Conservation (phyloP, 2,888 invertebrate genomes). For the Lypha dubia region DNA sequence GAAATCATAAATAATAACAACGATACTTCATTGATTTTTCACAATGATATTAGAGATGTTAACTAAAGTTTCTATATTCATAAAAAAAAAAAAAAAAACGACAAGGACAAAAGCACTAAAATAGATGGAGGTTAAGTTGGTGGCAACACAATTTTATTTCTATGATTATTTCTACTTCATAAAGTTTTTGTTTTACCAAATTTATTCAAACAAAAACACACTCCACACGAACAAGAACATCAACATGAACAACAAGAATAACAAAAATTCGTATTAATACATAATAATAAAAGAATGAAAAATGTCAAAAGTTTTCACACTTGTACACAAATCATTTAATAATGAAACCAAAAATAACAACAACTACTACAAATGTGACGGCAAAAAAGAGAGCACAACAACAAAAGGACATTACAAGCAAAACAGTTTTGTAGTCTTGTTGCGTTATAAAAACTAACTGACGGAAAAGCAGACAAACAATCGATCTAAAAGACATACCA, state of each 20-base stretch:
- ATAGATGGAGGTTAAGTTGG: slow-evolving; percentile 43
- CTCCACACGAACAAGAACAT: slow-evolving; percentile 45
- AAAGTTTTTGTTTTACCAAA: slow-evolving; percentile 77
- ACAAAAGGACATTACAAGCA: slow-evolving; percentile 1
- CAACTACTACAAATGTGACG: not conserved
- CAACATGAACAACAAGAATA: slow-evolving; percentile 6
- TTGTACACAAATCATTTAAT: slow-evolving; percentile 66
- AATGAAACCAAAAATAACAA: slow-evolving; percentile 34
- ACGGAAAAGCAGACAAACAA: slow-evolving; percentile 1
- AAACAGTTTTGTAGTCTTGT: slow-evolving; percentile 21
- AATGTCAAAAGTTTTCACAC: slow-evolving; percentile 69
- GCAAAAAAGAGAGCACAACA: slow-evolving; percentile 4
- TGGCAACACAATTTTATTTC: slow-evolving; percentile 76
- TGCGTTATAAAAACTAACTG: slow-evolving; percentile 12
- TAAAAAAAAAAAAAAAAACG: too few relatives aligned
- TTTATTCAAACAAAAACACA: slow-evolving; percentile 31
- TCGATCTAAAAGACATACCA: not conserved
- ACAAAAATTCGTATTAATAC: slow-evolving; percentile 22
- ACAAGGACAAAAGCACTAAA: slow-evolving; percentile 40
- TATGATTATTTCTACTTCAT: slow-evolving; percentile 83
- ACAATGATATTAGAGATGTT: slow-evolving; percentile 28
- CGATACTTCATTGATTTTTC: slow-evolving; percentile 55
- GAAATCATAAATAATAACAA: slow-evolving; percentile 52
- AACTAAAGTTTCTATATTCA: not conserved
- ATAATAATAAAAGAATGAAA: slow-evolving; percentile 52